These are phyloP conservation scores for Synanthedon formicaeformis DNA, from an alignment of 2,888 invertebrate species.

Conservation along the genomic window DNA sequence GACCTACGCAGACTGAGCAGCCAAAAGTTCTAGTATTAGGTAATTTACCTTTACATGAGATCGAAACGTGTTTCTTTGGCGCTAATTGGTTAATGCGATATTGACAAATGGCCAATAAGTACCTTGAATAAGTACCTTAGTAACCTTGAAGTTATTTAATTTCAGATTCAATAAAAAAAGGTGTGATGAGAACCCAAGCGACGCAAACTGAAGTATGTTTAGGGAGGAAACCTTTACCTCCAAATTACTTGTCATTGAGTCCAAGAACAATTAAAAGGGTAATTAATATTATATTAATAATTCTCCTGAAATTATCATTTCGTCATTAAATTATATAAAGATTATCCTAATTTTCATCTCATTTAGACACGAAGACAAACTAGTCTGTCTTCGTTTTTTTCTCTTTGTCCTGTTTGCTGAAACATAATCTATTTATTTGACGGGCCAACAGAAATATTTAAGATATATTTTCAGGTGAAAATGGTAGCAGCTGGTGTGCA, in stretches of 20 bases:
- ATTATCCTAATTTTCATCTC: too few species aligned
- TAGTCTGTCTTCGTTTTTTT: conserved; percentile 1
- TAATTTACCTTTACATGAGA: conserved; percentile 15
- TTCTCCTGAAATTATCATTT: neutral
- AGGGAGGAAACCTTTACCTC: conserved; percentile 78
- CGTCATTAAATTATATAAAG: too few species aligned
- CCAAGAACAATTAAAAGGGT: conserved; percentile 86
- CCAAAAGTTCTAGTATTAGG: conserved; percentile 71
- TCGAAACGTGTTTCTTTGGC: conserved; percentile 1
- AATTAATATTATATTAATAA: conserved; percentile 7
- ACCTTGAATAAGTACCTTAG: too few species aligned
- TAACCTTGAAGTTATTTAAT: conserved; percentile 12
- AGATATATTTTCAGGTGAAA: conserved; percentile 70
- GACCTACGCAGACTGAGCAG: conserved; percentile 50
- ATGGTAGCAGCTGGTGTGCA: conserved; percentile 93
- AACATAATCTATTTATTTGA: neutral
- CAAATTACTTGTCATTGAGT: conserved; percentile 79
- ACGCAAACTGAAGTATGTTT: conserved; percentile 88
- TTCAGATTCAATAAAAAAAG: conserved; percentile 83
- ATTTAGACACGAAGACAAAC: too few species aligned
- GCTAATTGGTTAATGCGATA: too few species aligned
- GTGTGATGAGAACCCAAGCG: conserved; percentile 92
- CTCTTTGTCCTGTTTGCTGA: neutral
- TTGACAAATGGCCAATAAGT: too few species aligned
- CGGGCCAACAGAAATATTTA: neutral